Percentiles rank a stretch among this genome's conserved stretches.
These are phyloP conservation scores for Peromyscus leucopus DNA, from an alignment of 2,113 vertebrate species.

Conservation along the genomic window DNA sequence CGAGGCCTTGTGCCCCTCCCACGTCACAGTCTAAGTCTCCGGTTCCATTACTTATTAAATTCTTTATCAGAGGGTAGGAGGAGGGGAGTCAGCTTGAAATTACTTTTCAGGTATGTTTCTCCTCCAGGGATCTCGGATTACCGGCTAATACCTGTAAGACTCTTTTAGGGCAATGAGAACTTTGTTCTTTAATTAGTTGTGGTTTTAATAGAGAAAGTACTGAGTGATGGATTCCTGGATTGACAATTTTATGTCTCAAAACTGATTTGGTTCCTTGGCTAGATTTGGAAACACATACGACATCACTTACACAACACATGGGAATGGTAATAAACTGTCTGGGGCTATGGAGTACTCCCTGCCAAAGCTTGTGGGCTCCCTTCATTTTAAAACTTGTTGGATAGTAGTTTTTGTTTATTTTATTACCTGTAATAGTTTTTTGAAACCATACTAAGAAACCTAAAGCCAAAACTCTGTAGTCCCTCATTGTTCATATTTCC, in stretches of 20 bases:
- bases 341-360: not conserved
- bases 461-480: not conserved
- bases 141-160: not conserved
- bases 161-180: not conserved
- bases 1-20: not conserved
- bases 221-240: not conserved
- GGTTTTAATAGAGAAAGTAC: slow-evolving; percentile 49
- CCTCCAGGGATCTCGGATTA: not conserved
- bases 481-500: not conserved
- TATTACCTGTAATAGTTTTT: not conserved
- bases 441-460: not conserved
- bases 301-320: slow-evolving; percentile 30
- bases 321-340: not conserved
- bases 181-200: not conserved
- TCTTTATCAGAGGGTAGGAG: not conserved
- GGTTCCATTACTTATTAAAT: slow-evolving; percentile 50
- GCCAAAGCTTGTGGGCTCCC: not conserved
- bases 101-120: not conserved
- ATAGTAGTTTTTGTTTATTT: slow-evolving; percentile 30
- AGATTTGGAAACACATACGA: not conserved
- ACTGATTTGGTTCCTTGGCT: not conserved
- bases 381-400: slow-evolving; percentile 55
- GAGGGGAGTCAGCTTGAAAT: not conserved
- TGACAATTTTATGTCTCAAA: slow-evolving; percentile 46
- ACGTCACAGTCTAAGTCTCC: not conserved